These are phyloP conservation scores for Pangasius larnaudii DNA, from an alignment of 2,797 vertebrate species.

Conservation along the genomic window DNA sequence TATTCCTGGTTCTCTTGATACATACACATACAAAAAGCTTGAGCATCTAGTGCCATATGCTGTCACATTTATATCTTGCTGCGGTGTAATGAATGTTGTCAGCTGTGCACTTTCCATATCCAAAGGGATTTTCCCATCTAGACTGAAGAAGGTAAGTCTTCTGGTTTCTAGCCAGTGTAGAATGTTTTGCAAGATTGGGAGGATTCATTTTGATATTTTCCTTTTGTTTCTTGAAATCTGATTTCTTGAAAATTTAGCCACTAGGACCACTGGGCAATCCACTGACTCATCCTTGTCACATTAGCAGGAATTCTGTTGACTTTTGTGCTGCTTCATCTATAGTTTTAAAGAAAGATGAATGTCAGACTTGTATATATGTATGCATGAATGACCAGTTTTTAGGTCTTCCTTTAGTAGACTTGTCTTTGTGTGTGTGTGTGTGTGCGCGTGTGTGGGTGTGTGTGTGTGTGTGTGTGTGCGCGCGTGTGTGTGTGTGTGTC, in stretches of 20 bases:
- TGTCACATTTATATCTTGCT: slow-evolving; percentile 12
- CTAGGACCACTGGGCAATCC: neutral
- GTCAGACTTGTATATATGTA: too few species aligned
- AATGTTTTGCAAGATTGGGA: neutral
- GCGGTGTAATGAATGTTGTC: slow-evolving; percentile 23
- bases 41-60: too few species aligned
- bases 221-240: neutral
- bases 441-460: too few species aligned
- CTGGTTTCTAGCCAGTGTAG: neutral
- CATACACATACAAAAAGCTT: neutral
- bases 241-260: neutral
- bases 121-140: slow-evolving; percentile 22
- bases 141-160: neutral
- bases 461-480: too few species aligned
- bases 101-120: slow-evolving; percentile 19
- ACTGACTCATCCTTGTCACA: neutral
- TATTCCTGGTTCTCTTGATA: neutral
- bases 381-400: too few species aligned
- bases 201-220: neutral
- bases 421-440: too few species aligned
- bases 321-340: too few species aligned
- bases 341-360: too few species aligned
- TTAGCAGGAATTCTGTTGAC: neutral
- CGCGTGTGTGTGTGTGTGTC: too few species aligned
- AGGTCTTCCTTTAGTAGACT: too few species aligned